Conservation (phyloP, 2,888 invertebrate genomes). For the Meloe dianella region DNA sequence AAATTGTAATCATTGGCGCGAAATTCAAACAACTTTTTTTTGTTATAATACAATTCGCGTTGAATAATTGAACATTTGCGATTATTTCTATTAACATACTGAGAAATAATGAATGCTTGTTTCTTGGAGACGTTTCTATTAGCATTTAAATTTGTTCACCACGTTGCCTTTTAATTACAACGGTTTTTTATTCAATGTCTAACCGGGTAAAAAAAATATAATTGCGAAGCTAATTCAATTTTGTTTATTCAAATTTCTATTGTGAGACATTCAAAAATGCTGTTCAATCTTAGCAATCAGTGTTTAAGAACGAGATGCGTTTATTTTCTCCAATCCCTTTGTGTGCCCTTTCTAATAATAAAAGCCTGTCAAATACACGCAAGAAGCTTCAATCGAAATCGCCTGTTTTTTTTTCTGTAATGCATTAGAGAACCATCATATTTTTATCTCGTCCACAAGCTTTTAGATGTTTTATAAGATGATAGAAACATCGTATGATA, state of each 20-base stretch:
- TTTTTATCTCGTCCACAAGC: neutral
- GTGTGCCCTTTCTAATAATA: constrained; percentile 8
- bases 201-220: too few relatives aligned
- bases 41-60: neutral
- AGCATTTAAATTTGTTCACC: too few relatives aligned
- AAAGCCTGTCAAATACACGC: constrained; percentile 26
- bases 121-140: too few relatives aligned
- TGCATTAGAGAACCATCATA: neutral
- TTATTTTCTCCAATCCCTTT: neutral
- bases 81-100: too few relatives aligned
- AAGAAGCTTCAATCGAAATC: neutral
- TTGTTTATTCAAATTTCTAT: neutral
- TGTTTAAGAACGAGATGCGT: neutral
- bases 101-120: too few relatives aligned
- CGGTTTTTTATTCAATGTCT: too few relatives aligned
- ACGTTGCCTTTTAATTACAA: too few relatives aligned
- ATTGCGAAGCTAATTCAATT: too few relatives aligned
- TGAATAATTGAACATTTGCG: too few relatives aligned
- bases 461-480: constrained; percentile 12
- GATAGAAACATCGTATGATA: neutral
- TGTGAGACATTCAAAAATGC: neutral
- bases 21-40: neutral
- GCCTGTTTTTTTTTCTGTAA: neutral
- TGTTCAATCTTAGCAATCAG: neutral
- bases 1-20: neutral